These are phyloP conservation scores for Sinocyclocheilus anophthalmus DNA, from an alignment of 2,113 vertebrate species.

Conservation along the genomic window DNA sequence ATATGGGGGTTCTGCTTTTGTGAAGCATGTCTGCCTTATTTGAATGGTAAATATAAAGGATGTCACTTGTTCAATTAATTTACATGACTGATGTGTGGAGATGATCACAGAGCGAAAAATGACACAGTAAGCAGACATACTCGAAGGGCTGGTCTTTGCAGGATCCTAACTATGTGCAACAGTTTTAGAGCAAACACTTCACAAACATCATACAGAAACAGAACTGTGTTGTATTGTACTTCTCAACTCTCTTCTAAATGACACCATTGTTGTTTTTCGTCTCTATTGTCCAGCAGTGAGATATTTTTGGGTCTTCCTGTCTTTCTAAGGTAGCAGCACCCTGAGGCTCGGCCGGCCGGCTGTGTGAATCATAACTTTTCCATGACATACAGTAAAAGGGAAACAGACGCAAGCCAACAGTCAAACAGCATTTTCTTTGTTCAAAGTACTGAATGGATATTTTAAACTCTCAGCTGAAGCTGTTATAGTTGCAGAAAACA, in stretches of 20 bases:
- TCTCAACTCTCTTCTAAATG: neutral
- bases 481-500: neutral
- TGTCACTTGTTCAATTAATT: slow-evolving; percentile 31
- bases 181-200: neutral
- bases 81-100: slow-evolving; percentile 26
- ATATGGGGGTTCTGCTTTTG: slow-evolving; percentile 15
- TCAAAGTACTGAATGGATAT: neutral
- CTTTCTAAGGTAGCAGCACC: slow-evolving; percentile 19
- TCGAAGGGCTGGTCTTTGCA: slow-evolving; percentile 36
- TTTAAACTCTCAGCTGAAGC: slow-evolving; percentile 11
- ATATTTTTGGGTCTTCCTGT: slow-evolving; percentile 46
- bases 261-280: neutral
- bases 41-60: slow-evolving; percentile 56
- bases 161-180: neutral
- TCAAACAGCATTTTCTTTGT: slow-evolving; percentile 1
- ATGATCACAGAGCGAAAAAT: neutral
- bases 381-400: slow-evolving; percentile 12
- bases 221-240: neutral
- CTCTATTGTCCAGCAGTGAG: slow-evolving; percentile 14
- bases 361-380: slow-evolving; percentile 18
- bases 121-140: slow-evolving; percentile 42
- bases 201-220: neutral
- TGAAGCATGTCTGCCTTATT: slow-evolving; percentile 32
- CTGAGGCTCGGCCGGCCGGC: neutral
- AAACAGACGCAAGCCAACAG: slow-evolving; percentile 8